Conservation (phyloP, 2,797 vertebrate species). For the Smutsia temminckii region DNA sequence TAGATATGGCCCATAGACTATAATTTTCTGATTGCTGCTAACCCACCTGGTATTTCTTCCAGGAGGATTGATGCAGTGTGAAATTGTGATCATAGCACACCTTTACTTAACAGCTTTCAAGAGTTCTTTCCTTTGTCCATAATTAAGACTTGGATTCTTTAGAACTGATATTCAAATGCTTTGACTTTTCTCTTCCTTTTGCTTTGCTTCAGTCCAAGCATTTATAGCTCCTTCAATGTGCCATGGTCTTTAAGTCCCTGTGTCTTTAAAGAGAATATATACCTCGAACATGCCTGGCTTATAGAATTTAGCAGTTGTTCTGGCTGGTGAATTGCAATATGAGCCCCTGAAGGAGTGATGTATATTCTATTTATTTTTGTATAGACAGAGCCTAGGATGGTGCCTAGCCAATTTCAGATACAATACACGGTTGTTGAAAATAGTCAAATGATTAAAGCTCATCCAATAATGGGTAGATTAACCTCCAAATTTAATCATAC, state of each 20-base stretch:
- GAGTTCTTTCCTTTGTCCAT: neutral
- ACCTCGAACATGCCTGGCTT: neutral
- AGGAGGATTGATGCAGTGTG: neutral
- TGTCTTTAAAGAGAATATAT: neutral
- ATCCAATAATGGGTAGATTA: neutral
- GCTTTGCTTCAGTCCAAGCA: neutral
- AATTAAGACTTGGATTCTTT: neutral
- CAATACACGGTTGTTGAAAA: neutral
- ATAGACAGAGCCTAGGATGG: neutral
- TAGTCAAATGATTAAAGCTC: neutral
- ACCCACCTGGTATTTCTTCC: neutral
- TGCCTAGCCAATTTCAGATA: neutral
- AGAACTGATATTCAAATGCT: neutral
- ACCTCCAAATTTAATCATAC: neutral
- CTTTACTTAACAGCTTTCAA: neutral
- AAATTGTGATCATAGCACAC: neutral
- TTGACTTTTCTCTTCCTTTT: neutral
- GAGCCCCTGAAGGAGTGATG: neutral
- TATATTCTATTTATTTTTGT: neutral
- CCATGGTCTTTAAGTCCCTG: neutral
- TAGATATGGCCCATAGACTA: neutral
- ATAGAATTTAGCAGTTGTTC: neutral
- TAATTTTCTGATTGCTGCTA: neutral
- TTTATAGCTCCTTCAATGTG: too few relatives aligned
- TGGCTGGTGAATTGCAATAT: neutral